Evolutionary conservation across 2,888 invertebrate genomes (phyloP).

Genomic region (Pandemis cinnamomeana): DNA sequence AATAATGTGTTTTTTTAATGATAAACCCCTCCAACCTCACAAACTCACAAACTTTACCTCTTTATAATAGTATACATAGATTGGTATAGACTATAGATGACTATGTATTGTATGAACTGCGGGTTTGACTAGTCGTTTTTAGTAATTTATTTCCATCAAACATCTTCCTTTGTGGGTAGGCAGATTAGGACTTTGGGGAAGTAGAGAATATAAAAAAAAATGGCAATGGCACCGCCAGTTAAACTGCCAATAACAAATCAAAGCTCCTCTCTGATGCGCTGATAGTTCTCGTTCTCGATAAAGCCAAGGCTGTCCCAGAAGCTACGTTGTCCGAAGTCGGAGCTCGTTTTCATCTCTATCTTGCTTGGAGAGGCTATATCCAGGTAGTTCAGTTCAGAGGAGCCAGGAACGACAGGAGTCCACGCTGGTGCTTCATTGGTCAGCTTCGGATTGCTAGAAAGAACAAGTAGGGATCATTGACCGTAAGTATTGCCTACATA

Average conservation of each 20-base stretch:
- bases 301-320: slow-evolving; percentile 87
- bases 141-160: too few species aligned
- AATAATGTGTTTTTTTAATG: too few species aligned
- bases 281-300: slow-evolving; percentile 82
- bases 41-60: too few species aligned
- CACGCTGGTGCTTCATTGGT: slow-evolving; percentile 67
- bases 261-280: slow-evolving; percentile 70
- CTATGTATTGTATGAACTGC: too few species aligned
- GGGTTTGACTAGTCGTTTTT: too few species aligned
- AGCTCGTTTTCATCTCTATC: slow-evolving; percentile 69
- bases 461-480: not conserved
- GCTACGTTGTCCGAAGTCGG: slow-evolving; percentile 81
- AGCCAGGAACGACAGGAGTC: slow-evolving; percentile 73
- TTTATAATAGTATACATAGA: too few species aligned
- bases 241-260: slow-evolving; percentile 49
- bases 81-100: too few species aligned
- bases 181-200: too few species aligned
- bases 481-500: not conserved
- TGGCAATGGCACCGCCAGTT: not conserved
- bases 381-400: slow-evolving; percentile 77
- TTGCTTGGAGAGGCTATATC: slow-evolving; percentile 79
- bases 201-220: not conserved
- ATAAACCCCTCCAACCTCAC: too few species aligned
- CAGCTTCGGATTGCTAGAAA: slow-evolving; percentile 72
- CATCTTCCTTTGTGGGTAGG: too few species aligned